phyloP scores from a whole-genome alignment of 2,797 vertebrate species.

The Linurgus olivaceus region DNA sequence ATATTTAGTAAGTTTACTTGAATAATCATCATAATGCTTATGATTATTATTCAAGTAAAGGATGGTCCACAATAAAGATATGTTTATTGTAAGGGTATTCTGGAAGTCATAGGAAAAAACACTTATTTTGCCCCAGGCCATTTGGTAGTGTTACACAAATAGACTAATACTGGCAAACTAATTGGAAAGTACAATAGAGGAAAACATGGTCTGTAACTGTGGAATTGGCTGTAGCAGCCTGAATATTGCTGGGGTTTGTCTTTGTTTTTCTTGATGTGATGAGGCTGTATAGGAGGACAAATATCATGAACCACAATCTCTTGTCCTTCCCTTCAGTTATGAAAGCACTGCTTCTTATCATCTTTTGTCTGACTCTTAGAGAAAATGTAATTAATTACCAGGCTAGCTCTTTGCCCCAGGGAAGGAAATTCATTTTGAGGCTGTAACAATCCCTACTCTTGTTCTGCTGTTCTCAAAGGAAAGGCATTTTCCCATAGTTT shows the following conservation, averaged over 20 bases:
- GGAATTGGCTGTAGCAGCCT: background rate
- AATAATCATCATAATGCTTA: background rate
- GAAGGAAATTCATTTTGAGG: constrained; percentile 32
- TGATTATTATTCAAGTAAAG: background rate
- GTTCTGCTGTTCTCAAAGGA: constrained; percentile 26
- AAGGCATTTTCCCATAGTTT: constrained; percentile 24
- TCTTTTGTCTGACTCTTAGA: constrained; percentile 14
- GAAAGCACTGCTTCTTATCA: background rate
- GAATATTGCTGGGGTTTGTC: background rate
- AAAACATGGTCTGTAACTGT: background rate
- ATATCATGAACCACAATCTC: background rate
- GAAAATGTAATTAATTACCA: constrained; percentile 54
- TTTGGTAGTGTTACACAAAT: background rate
- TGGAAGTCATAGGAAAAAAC: background rate
- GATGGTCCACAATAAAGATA: background rate
- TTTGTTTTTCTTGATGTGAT: background rate
- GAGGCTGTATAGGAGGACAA: background rate
- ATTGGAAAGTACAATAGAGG: background rate
- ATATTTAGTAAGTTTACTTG: background rate
- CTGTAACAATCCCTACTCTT: constrained; percentile 21
- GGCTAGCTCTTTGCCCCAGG: background rate
- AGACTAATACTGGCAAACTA: background rate
- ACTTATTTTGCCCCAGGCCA: background rate
- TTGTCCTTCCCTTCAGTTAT: background rate
- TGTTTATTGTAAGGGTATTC: background rate